Conservation (phyloP, 2,888 invertebrate genomes). For the Ichneumoninae sp. region DNA sequence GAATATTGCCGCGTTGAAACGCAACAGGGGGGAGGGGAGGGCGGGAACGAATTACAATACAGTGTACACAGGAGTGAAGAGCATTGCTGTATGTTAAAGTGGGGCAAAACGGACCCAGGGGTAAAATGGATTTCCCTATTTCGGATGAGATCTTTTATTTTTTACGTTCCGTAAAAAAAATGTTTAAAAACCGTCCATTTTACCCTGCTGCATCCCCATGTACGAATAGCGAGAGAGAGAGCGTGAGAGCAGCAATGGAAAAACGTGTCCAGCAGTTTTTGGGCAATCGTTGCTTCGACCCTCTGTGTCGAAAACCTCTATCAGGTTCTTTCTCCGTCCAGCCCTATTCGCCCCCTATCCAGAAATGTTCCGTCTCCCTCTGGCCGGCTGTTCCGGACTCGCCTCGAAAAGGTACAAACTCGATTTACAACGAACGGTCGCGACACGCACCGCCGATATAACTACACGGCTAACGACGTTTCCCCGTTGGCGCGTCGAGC, state of each 20-base stretch:
- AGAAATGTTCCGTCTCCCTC: slow-evolving; percentile 4
- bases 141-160: no score
- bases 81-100: neutral
- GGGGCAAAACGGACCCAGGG: neutral
- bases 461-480: slow-evolving; percentile 82
- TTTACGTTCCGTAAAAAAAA: no score
- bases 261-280: slow-evolving; percentile 55
- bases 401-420: slow-evolving; percentile 77
- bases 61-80: slow-evolving; percentile 11
- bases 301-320: slow-evolving; percentile 25
- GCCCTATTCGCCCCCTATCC: slow-evolving; percentile 19
- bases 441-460: slow-evolving; percentile 81
- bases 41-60: slow-evolving; percentile 53
- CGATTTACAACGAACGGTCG: slow-evolving; percentile 79
- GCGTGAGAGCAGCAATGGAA: slow-evolving; percentile 39
- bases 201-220: neutral
- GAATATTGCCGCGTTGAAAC: slow-evolving; percentile 26
- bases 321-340: slow-evolving; percentile 24
- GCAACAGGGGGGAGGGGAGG: neutral
- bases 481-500: slow-evolving; percentile 81
- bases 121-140: no score
- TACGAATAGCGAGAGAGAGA: neutral
- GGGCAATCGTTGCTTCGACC: slow-evolving; percentile 42
- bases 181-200: neutral
- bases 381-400: slow-evolving; percentile 22